Percentiles rank a stretch among this genome's conserved stretches.
These are phyloP conservation scores for Caenorhabditis drosophilae DNA, from an alignment of 2,888 invertebrate genomes.

Conservation along the genomic window DNA sequence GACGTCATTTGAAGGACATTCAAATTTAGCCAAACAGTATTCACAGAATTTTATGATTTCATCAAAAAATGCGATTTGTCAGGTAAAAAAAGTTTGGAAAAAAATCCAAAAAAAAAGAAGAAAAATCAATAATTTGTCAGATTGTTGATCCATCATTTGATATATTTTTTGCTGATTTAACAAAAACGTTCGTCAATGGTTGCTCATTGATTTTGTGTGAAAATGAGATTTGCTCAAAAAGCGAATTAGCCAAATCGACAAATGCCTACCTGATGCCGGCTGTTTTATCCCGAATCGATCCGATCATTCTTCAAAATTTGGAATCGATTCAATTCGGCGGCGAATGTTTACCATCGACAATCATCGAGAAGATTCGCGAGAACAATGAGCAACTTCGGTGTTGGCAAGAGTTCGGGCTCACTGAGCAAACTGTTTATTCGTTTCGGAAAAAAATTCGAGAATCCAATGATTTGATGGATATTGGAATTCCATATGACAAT, in stretches of 20 bases:
- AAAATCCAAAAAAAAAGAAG: too few species aligned
- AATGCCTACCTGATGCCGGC: conserved; percentile 65
- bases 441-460: conserved; percentile 25
- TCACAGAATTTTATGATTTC: conserved; percentile 34
- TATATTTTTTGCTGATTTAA: conserved; percentile 65
- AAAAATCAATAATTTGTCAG: too few species aligned
- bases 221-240: conserved; percentile 11
- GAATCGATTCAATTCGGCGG: conserved; percentile 55
- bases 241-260: conserved; percentile 29
- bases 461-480: conserved; percentile 6
- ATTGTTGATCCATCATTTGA: conserved; percentile 63
- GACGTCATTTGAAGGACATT: conserved; percentile 48
- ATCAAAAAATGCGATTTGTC: conserved; percentile 43
- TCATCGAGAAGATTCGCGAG: conserved; percentile 6
- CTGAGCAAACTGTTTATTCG: conserved; percentile 62
- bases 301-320: conserved; percentile 6
- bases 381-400: conserved; percentile 5
- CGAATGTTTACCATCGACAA: conserved; percentile 34
- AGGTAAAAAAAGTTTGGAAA: too few species aligned
- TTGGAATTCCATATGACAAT: conserved; percentile 46
- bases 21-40: conserved; percentile 54
- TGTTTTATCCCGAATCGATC: conserved; percentile 29
- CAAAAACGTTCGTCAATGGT: conserved; percentile 42
- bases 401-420: conserved; percentile 58
- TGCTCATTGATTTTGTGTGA: conserved; percentile 19